Evolutionary conservation across 2,113 vertebrate species (phyloP).

Genomic region (Nesogale talazaci): DNA sequence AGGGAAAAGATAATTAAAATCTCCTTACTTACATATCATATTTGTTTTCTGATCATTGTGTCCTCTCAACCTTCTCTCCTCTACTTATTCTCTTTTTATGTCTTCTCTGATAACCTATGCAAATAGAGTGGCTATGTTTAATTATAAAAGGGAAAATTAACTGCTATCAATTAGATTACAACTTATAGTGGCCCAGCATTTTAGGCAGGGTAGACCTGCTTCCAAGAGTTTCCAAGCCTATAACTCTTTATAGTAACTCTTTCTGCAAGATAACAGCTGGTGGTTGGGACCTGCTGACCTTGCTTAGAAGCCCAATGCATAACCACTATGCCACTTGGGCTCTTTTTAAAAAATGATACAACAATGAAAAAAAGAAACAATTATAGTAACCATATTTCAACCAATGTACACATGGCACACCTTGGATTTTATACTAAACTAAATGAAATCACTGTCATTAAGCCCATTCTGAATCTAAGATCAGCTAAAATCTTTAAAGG

Average conservation of each 20-base stretch:
- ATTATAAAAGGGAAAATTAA: neutral
- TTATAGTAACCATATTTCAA: neutral
- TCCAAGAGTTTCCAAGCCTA: too few species aligned
- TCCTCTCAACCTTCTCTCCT: neutral
- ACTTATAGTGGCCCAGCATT: too few species aligned
- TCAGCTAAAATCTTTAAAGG: neutral
- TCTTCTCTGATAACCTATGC: neutral
- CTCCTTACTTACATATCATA: conserved; percentile 20
- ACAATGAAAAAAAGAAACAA: conserved; percentile 39
- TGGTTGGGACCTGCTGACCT: too few species aligned
- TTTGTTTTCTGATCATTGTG: neutral
- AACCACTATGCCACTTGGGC: too few species aligned
- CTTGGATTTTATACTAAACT: neutral
- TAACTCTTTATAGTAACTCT: too few species aligned
- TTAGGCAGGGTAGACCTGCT: too few species aligned
- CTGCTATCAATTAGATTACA: too few species aligned
- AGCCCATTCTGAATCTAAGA: neutral
- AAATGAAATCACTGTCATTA: neutral
- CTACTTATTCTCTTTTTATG: neutral
- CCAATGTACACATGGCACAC: neutral
- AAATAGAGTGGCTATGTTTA: neutral
- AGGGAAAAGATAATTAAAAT: conserved; percentile 29
- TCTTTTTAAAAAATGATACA: neutral
- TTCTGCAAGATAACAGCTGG: too few species aligned
- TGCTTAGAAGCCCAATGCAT: too few species aligned